Conservation (phyloP, 1,140 invertebrate species). For the Heliconius nattereri region DNA sequence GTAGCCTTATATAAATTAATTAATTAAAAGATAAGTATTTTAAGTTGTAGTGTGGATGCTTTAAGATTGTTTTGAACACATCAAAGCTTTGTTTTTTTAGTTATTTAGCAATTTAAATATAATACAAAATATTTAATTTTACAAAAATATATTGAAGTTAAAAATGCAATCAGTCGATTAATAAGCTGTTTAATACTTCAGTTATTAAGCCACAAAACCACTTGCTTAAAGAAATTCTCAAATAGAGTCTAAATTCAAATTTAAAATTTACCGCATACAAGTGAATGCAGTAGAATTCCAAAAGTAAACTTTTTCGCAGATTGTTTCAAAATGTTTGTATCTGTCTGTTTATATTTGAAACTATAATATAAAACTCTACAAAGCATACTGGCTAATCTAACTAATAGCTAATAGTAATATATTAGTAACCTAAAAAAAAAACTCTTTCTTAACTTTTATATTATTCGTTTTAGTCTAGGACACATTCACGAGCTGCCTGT, state of each 20-base stretch:
- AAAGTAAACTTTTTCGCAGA: background rate
- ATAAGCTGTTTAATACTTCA: background rate
- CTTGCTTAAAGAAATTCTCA: background rate
- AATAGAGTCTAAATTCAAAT: background rate
- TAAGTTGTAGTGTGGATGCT: too few relatives aligned
- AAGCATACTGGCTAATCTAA: background rate
- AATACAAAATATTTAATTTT: too few relatives aligned
- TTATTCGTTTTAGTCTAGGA: too few relatives aligned
- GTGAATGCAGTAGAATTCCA: background rate
- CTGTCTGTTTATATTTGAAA: background rate
- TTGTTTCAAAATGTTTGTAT: background rate
- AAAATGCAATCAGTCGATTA: too few relatives aligned
- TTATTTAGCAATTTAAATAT: too few relatives aligned
- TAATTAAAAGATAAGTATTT: too few relatives aligned
- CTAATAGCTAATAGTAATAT: too few relatives aligned
- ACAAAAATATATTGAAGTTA: background rate
- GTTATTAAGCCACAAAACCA: background rate
- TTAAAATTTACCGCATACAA: background rate
- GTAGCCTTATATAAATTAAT: too few relatives aligned
- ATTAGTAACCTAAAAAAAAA: background rate
- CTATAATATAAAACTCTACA: background rate
- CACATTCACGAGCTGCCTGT: too few relatives aligned
- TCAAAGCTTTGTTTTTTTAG: too few relatives aligned
- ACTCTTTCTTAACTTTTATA: too few relatives aligned
- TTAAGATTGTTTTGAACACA: too few relatives aligned